Evolutionary conservation across 2,797 vertebrate genomes (phyloP).

Genomic region (Enteromius unitaeniatus): DNA sequence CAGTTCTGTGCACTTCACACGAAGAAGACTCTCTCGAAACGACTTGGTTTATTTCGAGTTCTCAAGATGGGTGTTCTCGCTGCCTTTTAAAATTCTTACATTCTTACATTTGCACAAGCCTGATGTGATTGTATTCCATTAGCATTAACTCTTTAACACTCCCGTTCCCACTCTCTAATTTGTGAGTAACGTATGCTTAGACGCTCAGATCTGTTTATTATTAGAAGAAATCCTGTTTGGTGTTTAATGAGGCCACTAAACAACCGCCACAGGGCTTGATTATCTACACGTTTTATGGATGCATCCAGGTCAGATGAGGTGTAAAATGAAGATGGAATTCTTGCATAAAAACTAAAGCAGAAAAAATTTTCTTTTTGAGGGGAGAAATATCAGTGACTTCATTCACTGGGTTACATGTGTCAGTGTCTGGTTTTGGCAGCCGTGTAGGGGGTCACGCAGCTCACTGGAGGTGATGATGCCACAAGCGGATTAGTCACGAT

Average conservation of each 20-base stretch:
- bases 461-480: background rate
- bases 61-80: conserved; percentile 24
- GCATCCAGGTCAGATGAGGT: conserved; percentile 52
- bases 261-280: conserved; percentile 46
- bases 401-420: background rate
- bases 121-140: conserved; percentile 35
- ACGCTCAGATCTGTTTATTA: conserved; percentile 70
- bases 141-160: conserved; percentile 26
- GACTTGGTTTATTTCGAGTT: background rate
- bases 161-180: conserved; percentile 36
- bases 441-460: background rate
- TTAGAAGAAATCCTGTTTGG: conserved; percentile 71
- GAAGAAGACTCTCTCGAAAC: background rate
- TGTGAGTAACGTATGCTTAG: conserved; percentile 63
- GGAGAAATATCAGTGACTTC: background rate
- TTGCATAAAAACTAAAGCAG: conserved; percentile 43
- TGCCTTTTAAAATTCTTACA: conserved; percentile 30
- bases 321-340: conserved; percentile 59
- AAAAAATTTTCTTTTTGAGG: conserved; percentile 1
- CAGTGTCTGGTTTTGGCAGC: conserved; percentile 20
- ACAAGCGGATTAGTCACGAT: conserved; percentile 15
- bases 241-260: conserved; percentile 79
- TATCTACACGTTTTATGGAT: conserved; percentile 67
- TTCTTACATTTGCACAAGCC: conserved; percentile 27
- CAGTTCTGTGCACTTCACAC: background rate